Conservation (phyloP, 2,113 vertebrate genomes). For the Crotalus viridis region DNA sequence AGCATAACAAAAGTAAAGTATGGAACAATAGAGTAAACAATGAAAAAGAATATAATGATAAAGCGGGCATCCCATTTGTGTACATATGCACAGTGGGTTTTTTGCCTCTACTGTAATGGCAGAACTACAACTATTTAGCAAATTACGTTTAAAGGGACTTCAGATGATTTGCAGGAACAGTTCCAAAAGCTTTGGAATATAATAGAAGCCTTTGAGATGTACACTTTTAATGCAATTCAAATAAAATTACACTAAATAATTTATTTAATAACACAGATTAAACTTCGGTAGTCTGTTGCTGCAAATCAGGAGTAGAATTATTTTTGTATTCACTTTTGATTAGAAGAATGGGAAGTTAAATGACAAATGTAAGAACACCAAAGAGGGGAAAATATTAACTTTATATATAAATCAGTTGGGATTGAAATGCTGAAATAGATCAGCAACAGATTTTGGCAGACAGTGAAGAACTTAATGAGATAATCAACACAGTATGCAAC, state of each 20-base stretch:
- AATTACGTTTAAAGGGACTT: not conserved
- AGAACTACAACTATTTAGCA: not conserved
- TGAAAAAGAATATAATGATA: not conserved
- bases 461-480: not conserved
- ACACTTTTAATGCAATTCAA: not conserved
- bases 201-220: not conserved
- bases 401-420: not conserved
- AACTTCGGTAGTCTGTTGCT: not conserved
- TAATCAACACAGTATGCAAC: not conserved
- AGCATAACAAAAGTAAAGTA: not conserved
- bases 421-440: not conserved
- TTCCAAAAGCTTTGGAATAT: not conserved
- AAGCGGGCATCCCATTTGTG: not conserved
- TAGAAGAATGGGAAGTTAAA: not conserved
- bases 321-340: not conserved
- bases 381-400: not conserved
- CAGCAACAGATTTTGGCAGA: not conserved
- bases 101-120: not conserved
- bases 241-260: not conserved
- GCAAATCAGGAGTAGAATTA: not conserved
- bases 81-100: not conserved
- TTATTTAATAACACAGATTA: not conserved
- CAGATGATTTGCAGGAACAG: not conserved
- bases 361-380: not conserved
- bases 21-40: not conserved